Base-by-base conservation (phyloP, 2,113 vertebrate genomes). In the Trichomycterus rosablanca region DNA sequence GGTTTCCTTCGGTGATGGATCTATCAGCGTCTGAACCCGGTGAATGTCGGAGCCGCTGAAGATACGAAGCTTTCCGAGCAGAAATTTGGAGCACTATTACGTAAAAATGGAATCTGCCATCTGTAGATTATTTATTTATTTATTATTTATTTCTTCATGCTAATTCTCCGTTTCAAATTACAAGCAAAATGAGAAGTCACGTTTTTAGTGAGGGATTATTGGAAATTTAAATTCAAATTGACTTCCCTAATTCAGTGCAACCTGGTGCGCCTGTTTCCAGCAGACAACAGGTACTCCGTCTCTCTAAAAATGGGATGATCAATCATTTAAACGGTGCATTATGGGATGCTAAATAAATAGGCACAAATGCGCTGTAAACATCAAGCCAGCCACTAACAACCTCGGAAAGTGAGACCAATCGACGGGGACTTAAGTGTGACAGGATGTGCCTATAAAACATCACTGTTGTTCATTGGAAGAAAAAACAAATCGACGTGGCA, bases 321-420 rank as follows among this genome's bases (percentile, higher is more conserved):
- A 80, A 79, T 84, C 81, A 76, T 70, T 73, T 74, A 69, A 63
- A 72, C 71, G 68, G 76, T n/a, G 59, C 67, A 49, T 69, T 64
- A 71, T 76, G 77, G 81, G 79, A 74, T 74, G 72, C 69, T 69
- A 65, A 55, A 76, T 72, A 79, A 80, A 75, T 39, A 73, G 67
- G 69, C 74, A 82, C 79, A 81, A 84, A 85, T 79, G 76, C 77
- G 78, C 78, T 70, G 78, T 76, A 81, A 79, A 66, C 45, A 16
- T 59, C 35, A 60, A 74, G 50, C 54, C 8, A 44, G 28, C 32
- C 59, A 66, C 66, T 64, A 39, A 58, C 62, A 55, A 18, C 43
- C 69, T 71, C 58, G 8, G 69, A 62, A 42, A 5, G 45, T 57
- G 74, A 77, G 78, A 81, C 77, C 71, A 70, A 80, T 80, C 30